Evolutionary conservation across 2,888 invertebrate genomes (phyloP).

Genomic region (Calliopum simillimum): DNA sequence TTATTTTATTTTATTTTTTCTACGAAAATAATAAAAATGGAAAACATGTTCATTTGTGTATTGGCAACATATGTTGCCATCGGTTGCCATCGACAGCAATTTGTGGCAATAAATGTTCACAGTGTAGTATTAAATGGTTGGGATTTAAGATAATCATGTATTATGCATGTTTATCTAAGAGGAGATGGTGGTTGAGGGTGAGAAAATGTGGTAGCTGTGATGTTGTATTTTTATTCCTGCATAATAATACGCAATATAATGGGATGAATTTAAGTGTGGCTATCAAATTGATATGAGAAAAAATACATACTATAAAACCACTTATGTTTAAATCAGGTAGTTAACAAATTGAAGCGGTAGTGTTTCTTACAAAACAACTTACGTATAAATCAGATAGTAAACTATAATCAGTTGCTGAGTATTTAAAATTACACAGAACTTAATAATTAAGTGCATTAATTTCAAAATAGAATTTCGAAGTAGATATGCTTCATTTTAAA

Average conservation of each 20-base stretch:
- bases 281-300: not conserved
- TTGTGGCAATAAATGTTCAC: constrained; percentile 58
- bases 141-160: constrained; percentile 41
- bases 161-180: constrained; percentile 42
- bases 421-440: too few relatives aligned
- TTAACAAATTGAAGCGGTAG: too few relatives aligned
- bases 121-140: constrained; percentile 42
- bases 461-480: too few relatives aligned
- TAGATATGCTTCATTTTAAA: too few relatives aligned
- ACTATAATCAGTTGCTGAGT: too few relatives aligned
- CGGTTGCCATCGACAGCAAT: constrained; percentile 49
- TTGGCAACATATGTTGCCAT: constrained; percentile 44
- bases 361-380: too few relatives aligned
- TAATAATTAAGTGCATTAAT: too few relatives aligned
- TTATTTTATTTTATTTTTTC: too few relatives aligned
- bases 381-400: too few relatives aligned
- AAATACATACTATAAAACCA: too few relatives aligned
- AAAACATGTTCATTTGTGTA: constrained; percentile 29
- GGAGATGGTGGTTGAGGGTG: constrained; percentile 42
- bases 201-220: not conserved
- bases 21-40: not conserved
- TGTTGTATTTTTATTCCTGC: constrained; percentile 2
- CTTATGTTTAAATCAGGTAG: too few relatives aligned
- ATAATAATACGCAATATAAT: constrained; percentile 52
- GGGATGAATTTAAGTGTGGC: constrained; percentile 47